A percentile compares a stretch with the other conserved stretches of the same genome.
phyloP scores from a whole-genome alignment of 2,113 vertebrate species.

The Vidua macroura region DNA sequence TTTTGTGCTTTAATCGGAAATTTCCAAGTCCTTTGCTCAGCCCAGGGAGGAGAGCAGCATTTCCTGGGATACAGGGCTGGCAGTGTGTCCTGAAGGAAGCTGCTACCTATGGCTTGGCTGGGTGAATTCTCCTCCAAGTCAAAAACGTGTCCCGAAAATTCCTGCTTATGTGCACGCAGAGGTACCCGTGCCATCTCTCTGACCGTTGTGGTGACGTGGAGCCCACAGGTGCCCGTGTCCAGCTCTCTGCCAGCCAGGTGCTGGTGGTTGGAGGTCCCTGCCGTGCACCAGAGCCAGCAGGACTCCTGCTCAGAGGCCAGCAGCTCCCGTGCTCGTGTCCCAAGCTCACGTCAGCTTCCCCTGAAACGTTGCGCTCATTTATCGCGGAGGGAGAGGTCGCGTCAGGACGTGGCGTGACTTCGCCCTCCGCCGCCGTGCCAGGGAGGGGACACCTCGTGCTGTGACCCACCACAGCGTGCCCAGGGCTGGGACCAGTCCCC shows the following conservation, averaged over 20 bases:
- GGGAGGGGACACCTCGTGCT: not conserved
- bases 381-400: not conserved
- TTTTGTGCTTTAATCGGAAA: not conserved
- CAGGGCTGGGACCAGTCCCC: not conserved
- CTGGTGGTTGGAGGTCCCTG: rapidly evolving
- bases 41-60: rapidly evolving
- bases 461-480: not conserved
- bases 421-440: not conserved
- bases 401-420: not conserved
- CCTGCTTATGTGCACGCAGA: rapidly evolving
- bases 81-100: not conserved
- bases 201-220: rapidly evolving
- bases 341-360: not conserved
- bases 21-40: not conserved
- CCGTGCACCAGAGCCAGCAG: rapidly evolving
- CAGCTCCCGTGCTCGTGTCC: not conserved
- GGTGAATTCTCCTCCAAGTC: not conserved
- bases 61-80: not conserved
- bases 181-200: rapidly evolving
- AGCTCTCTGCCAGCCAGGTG: rapidly evolving
- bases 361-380: not conserved
- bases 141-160: not conserved
- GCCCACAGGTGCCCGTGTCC: rapidly evolving
- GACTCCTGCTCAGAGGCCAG: not conserved
- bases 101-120: not conserved